Conservation (phyloP, 2,888 invertebrate genomes). For the Bugula neritina region DNA sequence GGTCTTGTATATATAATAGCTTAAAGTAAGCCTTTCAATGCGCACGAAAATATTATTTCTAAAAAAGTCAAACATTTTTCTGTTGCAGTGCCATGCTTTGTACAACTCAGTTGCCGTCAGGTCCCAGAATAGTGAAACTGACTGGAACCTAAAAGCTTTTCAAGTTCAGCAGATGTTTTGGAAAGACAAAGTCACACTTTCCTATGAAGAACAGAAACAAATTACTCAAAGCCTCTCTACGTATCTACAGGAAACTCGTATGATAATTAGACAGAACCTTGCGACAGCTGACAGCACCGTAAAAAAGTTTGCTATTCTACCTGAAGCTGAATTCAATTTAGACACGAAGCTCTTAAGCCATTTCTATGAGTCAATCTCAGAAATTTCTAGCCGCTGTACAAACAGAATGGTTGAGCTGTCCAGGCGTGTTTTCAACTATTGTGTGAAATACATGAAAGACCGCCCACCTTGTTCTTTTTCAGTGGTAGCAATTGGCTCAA, state of each 20-base stretch:
- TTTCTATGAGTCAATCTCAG: background rate
- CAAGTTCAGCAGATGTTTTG: background rate
- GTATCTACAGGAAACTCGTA: background rate
- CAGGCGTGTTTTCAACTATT: background rate
- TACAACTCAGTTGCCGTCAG: background rate
- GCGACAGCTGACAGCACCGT: background rate
- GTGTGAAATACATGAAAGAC: background rate
- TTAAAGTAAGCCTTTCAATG: no score
- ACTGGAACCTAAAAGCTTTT: constrained; percentile 4
- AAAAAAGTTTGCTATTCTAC: background rate
- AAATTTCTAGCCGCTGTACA: background rate
- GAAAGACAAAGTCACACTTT: background rate
- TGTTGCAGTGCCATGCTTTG: background rate
- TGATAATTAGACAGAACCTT: background rate
- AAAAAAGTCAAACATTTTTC: no score
- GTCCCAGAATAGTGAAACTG: background rate
- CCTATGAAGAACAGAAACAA: background rate
- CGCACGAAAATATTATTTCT: no score
- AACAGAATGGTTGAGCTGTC: background rate
- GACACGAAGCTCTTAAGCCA: background rate
- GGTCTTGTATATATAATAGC: no score
- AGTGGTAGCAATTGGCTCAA: background rate
- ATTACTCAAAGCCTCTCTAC: background rate
- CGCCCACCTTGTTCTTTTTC: background rate
- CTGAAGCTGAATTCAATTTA: background rate